A percentile compares a stretch with the other conserved stretches of the same genome.
These are phyloP conservation scores for Misgurnus anguillicaudatus DNA, from an alignment of 2,113 vertebrate species.

Conservation along the genomic window DNA sequence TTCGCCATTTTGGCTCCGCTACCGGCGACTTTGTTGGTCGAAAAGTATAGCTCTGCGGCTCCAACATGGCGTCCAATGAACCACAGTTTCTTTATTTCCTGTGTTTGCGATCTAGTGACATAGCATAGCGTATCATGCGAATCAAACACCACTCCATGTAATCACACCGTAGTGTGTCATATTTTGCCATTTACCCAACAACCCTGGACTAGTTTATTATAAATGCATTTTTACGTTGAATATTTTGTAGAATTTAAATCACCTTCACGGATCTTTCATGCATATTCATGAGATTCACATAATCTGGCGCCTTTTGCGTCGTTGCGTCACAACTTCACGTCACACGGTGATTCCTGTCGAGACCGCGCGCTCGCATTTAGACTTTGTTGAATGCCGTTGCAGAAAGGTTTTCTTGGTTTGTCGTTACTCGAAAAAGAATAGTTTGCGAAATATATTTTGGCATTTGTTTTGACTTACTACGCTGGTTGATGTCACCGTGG, in stretches of 20 bases:
- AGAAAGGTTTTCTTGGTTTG: neutral
- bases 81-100: constrained; percentile 19
- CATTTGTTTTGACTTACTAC: neutral
- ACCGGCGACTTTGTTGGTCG: neutral
- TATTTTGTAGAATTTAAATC: neutral
- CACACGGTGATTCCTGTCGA: constrained; percentile 25
- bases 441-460: neutral
- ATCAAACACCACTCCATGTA: neutral
- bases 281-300: neutral
- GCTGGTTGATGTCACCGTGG: neutral
- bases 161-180: neutral
- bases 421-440: neutral
- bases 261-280: neutral
- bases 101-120: neutral
- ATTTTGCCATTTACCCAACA: neutral
- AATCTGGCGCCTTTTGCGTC: constrained; percentile 6
- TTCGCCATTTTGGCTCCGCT: constrained; percentile 13
- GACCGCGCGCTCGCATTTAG: constrained; percentile 7
- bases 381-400: constrained; percentile 32
- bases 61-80: constrained; percentile 21
- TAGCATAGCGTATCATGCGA: neutral
- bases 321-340: constrained; percentile 29
- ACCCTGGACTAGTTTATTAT: neutral
- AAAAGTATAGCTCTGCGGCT: neutral
- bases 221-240: neutral